phyloP scores from a whole-genome alignment of 2,113 vertebrate species.

The Turnix velox region DNA sequence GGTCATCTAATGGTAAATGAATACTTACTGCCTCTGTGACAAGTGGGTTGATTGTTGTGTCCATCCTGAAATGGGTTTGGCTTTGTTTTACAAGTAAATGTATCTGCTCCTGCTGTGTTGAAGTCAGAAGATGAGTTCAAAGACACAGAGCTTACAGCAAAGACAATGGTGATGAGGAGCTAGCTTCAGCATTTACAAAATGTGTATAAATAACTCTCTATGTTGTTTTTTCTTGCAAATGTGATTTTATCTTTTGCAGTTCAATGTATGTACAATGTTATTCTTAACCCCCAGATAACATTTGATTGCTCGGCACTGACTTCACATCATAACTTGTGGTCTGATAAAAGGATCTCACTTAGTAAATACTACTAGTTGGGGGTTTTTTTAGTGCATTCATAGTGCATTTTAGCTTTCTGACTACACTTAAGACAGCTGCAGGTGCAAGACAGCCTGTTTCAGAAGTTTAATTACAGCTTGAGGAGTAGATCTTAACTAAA shows the following conservation, averaged over 20 bases:
- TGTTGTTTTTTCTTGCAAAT: not conserved
- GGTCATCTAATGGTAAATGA: conserved; percentile 75
- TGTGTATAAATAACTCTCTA: not conserved
- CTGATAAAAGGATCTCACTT: not conserved
- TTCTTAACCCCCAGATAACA: not conserved
- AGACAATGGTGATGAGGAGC: not conserved
- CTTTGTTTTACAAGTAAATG: conserved; percentile 55
- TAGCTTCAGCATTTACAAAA: not conserved
- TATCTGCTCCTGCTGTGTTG: conserved; percentile 24
- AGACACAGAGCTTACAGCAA: not conserved
- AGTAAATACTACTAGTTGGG: not conserved
- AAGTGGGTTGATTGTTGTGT: conserved; percentile 69
- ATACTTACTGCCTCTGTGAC: conserved; percentile 62
- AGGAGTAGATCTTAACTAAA: not conserved
- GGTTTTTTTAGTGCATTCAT: not conserved
- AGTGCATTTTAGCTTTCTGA: not conserved
- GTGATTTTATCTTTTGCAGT: not conserved
- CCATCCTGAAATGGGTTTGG: conserved; percentile 36
- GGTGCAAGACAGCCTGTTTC: not conserved
- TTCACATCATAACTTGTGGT: not conserved
- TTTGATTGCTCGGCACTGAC: not conserved
- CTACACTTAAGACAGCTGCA: not conserved
- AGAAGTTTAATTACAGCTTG: not conserved
- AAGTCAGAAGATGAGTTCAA: conserved; percentile 3
- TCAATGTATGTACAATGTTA: not conserved